Conservation (phyloP, 2,797 vertebrate genomes). For the Mycteria americana region DNA sequence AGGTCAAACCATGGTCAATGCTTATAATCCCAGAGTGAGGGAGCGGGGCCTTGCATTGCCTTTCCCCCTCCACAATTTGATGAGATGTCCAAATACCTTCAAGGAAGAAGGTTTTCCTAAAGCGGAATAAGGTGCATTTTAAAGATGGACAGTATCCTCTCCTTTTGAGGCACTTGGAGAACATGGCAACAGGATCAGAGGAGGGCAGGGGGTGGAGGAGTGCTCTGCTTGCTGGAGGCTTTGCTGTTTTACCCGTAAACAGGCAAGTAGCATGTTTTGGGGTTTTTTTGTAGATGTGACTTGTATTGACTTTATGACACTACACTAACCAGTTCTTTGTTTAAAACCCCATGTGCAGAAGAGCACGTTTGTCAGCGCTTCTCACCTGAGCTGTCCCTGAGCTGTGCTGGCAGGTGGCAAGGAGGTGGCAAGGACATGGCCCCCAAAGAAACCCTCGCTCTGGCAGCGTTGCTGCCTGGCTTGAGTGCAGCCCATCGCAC, state of each 20-base stretch:
- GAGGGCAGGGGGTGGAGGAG: not conserved
- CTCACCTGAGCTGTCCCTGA: not conserved
- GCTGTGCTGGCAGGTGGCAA: not conserved
- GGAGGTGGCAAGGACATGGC: not conserved
- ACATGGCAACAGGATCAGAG: not conserved
- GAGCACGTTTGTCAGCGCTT: not conserved
- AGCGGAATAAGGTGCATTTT: not conserved
- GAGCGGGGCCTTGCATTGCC: not conserved
- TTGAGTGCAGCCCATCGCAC: not conserved
- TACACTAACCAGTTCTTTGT: rapidly evolving
- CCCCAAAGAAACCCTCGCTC: not conserved
- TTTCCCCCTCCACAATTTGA: not conserved
- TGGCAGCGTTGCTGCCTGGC: not conserved
- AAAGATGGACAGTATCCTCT: not conserved
- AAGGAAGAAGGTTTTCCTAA: not conserved
- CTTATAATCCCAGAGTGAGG: not conserved
- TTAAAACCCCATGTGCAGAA: not conserved
- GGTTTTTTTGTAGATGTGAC: no score
- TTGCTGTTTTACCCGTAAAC: not conserved
- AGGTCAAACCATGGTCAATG: not conserved
- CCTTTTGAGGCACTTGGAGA: not conserved
- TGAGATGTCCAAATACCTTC: not conserved
- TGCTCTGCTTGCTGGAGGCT: not conserved
- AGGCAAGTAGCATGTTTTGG: not conserved
- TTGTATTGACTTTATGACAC: not conserved